Percentiles rank a stretch among this genome's conserved stretches.
Conservation (phyloP, 2,113 vertebrate species). For the Eubucco bourcierii region DNA sequence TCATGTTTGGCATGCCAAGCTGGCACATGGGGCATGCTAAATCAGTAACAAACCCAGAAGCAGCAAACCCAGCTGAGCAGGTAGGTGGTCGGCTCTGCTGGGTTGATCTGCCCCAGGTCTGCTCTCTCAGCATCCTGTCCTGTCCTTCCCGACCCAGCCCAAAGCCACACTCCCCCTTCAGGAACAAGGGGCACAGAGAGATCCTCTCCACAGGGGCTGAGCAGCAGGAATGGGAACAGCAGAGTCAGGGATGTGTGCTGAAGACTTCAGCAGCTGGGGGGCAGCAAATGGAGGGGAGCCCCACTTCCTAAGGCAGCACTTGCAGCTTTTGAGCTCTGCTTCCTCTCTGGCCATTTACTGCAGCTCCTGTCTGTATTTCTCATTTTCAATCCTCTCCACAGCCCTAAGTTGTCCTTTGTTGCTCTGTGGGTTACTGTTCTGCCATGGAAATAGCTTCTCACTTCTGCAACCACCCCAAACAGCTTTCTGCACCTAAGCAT, state of each 20-base stretch:
- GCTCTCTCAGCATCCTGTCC: neutral
- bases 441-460: neutral
- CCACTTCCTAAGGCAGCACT: no score
- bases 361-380: neutral
- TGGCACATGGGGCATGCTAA: neutral
- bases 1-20: neutral
- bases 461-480: neutral
- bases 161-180: fast-evolving
- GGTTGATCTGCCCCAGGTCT: neutral
- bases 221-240: neutral
- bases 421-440: neutral
- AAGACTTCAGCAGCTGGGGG: neutral
- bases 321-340: neutral
- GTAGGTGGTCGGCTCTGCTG: neutral
- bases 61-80: neutral
- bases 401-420: neutral
- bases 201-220: neutral
- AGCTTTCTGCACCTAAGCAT: neutral
- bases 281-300: neutral
- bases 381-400: neutral
- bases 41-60: neutral
- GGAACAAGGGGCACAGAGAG: neutral
- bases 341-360: neutral
- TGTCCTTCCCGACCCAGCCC: neutral
- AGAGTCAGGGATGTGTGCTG: neutral